Conservation (phyloP, 2,888 invertebrate species). For the Torymus aiolomorphi region DNA sequence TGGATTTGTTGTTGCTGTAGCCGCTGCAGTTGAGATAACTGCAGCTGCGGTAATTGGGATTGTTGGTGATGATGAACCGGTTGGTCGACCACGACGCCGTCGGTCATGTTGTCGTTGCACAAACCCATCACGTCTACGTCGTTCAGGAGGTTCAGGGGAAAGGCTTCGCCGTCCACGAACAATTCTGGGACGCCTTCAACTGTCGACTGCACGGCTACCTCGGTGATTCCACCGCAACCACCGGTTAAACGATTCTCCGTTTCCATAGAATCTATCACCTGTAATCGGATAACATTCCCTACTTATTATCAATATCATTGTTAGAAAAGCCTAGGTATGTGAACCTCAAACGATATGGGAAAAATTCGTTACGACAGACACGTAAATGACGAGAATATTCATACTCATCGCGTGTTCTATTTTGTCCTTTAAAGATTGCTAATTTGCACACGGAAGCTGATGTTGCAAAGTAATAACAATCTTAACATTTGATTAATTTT, state of each 20-base stretch:
- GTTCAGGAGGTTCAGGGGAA: conserved; percentile 71
- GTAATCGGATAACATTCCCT: conserved; percentile 63
- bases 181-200: conserved; percentile 67
- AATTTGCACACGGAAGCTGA: too few relatives aligned
- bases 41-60: conserved; percentile 10
- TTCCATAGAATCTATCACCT: conserved; percentile 87
- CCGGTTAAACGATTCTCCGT: conserved; percentile 46
- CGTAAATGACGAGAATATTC: too few relatives aligned
- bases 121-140: conserved; percentile 72
- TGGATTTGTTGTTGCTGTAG: conserved; percentile 37
- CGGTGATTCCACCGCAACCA: conserved; percentile 51
- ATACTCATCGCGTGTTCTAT: too few relatives aligned
- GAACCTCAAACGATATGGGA: too few relatives aligned
- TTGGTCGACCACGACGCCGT: conserved; percentile 57
- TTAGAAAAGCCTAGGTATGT: too few relatives aligned
- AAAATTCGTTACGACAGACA: too few relatives aligned
- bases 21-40: neutral
- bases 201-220: conserved; percentile 43
- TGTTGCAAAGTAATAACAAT: too few relatives aligned
- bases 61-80: conserved; percentile 30
- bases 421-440: too few relatives aligned
- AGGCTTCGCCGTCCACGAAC: conserved; percentile 71
- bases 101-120: conserved; percentile 67
- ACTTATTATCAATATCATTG: too few relatives aligned
- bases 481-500: too few relatives aligned